Conservation (phyloP, 2,888 invertebrate species). For the Limnephilus marmoratus region DNA sequence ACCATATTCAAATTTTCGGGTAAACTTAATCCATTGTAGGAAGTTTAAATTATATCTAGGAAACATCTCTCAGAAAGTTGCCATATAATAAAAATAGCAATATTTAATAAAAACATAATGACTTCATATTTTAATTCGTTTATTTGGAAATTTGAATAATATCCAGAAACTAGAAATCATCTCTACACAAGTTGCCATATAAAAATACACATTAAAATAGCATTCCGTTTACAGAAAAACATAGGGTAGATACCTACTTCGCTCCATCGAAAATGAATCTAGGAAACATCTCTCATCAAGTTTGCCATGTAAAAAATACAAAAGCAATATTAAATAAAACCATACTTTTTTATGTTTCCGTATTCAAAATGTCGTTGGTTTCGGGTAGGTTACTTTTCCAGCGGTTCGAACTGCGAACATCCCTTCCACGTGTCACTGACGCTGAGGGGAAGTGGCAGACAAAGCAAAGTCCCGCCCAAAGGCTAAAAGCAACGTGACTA, state of each 20-base stretch:
- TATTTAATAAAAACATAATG: no score
- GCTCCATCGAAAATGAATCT: not conserved
- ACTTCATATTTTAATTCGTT: no score
- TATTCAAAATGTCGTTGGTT: not conserved
- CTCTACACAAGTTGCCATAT: not conserved
- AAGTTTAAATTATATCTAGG: no score
- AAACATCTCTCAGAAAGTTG: no score
- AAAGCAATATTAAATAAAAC: not conserved
- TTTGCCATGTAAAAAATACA: not conserved
- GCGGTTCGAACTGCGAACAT: not conserved
- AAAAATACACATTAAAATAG: not conserved
- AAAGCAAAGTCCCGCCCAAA: not conserved
- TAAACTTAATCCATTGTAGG: no score
- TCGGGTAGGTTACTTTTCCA: slow-evolving; percentile 10
- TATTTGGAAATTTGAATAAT: no score
- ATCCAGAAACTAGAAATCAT: not conserved
- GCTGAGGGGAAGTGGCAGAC: not conserved
- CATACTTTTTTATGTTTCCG: not conserved
- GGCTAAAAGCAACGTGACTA: not conserved
- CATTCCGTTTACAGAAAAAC: not conserved
- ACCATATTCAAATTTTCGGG: not conserved
- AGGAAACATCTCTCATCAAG: not conserved
- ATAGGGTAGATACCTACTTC: not conserved
- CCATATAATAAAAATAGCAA: no score
- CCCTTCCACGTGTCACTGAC: slow-evolving; percentile 27